phyloP scores from a whole-genome alignment of 1,140 invertebrate species.

The Holcopasites calliopsidis region DNA sequence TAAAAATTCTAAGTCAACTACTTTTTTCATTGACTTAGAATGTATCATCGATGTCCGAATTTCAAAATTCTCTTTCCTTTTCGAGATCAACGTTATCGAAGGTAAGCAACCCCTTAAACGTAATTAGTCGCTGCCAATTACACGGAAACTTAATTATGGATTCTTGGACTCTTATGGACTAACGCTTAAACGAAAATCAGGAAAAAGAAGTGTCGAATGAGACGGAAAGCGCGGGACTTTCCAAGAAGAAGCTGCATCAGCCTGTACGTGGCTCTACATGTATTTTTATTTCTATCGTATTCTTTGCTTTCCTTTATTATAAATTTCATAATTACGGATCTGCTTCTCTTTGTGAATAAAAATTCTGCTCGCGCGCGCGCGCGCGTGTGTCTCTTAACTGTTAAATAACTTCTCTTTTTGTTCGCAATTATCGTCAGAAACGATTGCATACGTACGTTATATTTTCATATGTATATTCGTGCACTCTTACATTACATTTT shows the following conservation, averaged over 20 bases:
- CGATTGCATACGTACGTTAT: conserved; percentile 20
- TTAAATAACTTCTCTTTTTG: no score
- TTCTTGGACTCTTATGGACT: background rate
- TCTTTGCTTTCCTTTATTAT: conserved; percentile 22
- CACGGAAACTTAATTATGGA: background rate
- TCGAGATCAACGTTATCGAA: no score
- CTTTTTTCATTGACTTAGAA: no score
- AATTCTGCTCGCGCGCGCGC: conserved; percentile 20
- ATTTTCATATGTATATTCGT: conserved; percentile 46
- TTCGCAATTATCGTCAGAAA: conserved; percentile 50
- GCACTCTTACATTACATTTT: conserved; percentile 61
- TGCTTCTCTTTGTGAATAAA: conserved; percentile 27
- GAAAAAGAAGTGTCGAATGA: background rate
- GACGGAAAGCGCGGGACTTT: conserved; percentile 13
- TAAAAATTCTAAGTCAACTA: no score
- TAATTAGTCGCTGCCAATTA: background rate
- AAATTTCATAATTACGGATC: conserved; percentile 23
- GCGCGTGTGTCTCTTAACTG: conserved; percentile 1
- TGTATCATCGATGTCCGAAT: no score
- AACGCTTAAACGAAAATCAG: background rate
- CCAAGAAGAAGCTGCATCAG: conserved; percentile 27
- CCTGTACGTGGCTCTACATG: conserved; percentile 32
- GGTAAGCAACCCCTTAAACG: no score
- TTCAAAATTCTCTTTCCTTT: no score
- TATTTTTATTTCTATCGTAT: conserved; percentile 46